Base-by-base conservation (phyloP, 2,113 vertebrate species). In the Siniperca chuatsi region DNA sequence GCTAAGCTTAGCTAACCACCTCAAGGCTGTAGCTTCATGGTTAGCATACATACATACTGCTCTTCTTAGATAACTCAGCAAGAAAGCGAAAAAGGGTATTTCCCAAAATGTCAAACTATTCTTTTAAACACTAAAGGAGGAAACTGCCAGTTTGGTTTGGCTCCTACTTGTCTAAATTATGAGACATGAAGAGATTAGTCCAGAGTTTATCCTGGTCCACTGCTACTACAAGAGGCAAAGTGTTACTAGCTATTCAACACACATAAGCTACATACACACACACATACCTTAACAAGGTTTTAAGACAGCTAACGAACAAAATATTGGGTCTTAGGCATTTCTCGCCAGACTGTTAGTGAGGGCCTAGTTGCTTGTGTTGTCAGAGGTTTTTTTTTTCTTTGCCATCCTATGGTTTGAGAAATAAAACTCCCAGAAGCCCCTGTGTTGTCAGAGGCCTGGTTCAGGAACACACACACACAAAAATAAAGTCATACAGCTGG, bases 251-350 rank as follows among this genome's bases (percentile, higher is more conserved):
- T 79, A 33, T 44, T 77, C 62, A 77, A 69, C 37, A 75, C 70
- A 54, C 37, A 40, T 8, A 16, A n/a, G 33, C 52, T 40, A 61
- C 4, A 33, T 54, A 60, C 29, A 13, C 4, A 8, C 20, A 75
- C 37, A 48, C 7, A 75, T 6, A 57, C 37, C 21, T 18, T n/a
- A 37, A 48, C 21, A 55, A 70, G 75, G 77, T 82, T 67, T 82
- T 25, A 35, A 54, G 81, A 89, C 55, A 13, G 64, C 69, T 83
- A 66, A 84, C 55, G 18, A 60, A 74, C 61, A 80, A 82, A 77
- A 82, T 81, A 42, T 60, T 83, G 58, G 62, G 48, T 82, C 67
- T 76, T 72, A 71, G 46, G 25, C 58, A 78, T 66, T 69, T 89
- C 12, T 81, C 10, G 44, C 68, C 50, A 69, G 75, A 76, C 71